Evolutionary conservation across 2,888 invertebrate species (phyloP).

Genomic region (Diogma glabrata): DNA sequence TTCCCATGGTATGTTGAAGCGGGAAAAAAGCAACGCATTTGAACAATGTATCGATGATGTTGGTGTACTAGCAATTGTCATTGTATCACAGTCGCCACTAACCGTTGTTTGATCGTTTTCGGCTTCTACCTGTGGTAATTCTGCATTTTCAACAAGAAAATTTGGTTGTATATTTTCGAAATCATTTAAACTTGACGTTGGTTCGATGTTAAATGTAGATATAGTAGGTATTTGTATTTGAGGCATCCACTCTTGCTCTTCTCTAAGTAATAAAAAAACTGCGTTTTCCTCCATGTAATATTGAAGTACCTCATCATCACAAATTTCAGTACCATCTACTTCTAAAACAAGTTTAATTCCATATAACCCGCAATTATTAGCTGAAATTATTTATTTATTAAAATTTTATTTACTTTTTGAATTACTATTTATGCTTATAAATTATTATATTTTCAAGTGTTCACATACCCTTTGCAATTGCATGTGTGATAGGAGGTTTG

Average conservation of each 20-base stretch:
- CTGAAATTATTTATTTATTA: background rate
- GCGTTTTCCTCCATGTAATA: background rate
- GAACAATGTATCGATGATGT: too few relatives aligned
- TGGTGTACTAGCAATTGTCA: too few relatives aligned
- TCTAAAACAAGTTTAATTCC: slow-evolving; percentile 1
- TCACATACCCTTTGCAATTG: background rate
- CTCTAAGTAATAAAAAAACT: background rate
- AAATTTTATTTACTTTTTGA: too few relatives aligned
- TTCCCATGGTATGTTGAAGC: slow-evolving; percentile 17
- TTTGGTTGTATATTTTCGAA: too few relatives aligned
- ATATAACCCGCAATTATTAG: background rate
- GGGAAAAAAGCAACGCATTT: slow-evolving; percentile 12
- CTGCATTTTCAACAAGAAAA: too few relatives aligned
- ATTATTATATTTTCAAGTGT: background rate
- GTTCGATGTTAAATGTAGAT: too few relatives aligned
- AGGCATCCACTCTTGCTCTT: slow-evolving; percentile 3
- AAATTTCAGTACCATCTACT: slow-evolving; percentile 10
- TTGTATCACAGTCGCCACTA: too few relatives aligned
- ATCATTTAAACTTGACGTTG: too few relatives aligned
- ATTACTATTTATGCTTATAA: background rate
- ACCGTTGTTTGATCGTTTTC: too few relatives aligned
- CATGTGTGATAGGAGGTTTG: background rate
- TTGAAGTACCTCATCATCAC: slow-evolving; percentile 5
- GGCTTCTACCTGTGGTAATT: too few relatives aligned
- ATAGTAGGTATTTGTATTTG: too few relatives aligned